Conservation (phyloP, 2,113 vertebrate genomes). For the Bettongia penicillata region DNA sequence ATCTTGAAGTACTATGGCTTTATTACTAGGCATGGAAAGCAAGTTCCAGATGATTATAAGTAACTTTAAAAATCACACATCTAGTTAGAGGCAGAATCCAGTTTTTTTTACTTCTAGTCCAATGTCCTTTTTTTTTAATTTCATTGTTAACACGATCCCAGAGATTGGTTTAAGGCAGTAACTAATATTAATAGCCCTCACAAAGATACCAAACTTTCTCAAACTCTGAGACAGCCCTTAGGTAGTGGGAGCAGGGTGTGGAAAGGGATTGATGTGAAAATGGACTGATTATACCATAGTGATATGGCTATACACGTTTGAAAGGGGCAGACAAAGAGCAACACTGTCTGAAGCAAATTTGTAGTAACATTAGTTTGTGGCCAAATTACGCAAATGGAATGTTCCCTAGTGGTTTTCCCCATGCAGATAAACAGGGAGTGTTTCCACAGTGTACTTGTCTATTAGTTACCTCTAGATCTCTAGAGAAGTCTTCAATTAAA, state of each 20-base stretch:
- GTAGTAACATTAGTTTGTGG: neutral
- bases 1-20: neutral
- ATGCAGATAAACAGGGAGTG: neutral
- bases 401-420: neutral
- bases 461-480: neutral
- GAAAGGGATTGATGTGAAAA: neutral
- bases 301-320: fast-evolving
- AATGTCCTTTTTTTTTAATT: neutral
- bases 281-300: neutral
- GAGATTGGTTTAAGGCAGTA: neutral
- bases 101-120: neutral
- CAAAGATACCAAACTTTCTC: neutral
- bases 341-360: neutral
- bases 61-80: neutral
- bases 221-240: neutral
- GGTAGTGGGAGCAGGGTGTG: neutral
- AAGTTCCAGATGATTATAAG: neutral
- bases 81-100: neutral
- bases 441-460: neutral
- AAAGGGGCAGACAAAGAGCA: neutral
- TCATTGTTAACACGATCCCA: neutral
- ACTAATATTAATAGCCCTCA: neutral
- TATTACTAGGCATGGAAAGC: neutral
- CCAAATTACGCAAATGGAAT: neutral
- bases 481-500: neutral